Evolutionary conservation across 2,888 invertebrate species (phyloP).

Genomic region (Malthinus flaveolus): DNA sequence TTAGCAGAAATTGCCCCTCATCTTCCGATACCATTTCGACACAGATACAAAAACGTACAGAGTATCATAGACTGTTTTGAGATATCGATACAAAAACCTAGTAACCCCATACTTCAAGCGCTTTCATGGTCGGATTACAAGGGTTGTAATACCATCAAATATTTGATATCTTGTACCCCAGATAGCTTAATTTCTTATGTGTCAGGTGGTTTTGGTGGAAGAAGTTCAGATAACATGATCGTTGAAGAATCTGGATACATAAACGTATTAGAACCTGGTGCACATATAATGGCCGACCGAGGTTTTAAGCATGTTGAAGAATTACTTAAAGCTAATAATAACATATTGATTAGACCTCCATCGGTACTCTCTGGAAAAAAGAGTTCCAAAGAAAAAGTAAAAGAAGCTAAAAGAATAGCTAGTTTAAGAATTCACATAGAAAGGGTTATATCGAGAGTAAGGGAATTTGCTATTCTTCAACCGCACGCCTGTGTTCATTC

Average conservation of each 20-base stretch:
- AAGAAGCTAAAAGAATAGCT: neutral
- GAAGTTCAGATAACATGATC: slow-evolving; percentile 9
- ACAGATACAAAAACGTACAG: slow-evolving; percentile 32
- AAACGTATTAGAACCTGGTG: slow-evolving; percentile 8
- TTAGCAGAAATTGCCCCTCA: too few relatives aligned
- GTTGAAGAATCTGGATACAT: slow-evolving; percentile 23
- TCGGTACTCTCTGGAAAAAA: neutral
- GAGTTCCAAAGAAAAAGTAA: neutral
- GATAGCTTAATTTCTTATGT: slow-evolving; percentile 25
- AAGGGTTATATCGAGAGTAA: neutral
- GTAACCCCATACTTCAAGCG: slow-evolving; percentile 41
- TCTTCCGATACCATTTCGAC: slow-evolving; percentile 33
- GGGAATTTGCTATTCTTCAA: slow-evolving; percentile 9
- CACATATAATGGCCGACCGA: slow-evolving; percentile 15
- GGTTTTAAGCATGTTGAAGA: slow-evolving; percentile 27
- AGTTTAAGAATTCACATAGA: neutral
- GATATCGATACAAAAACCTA: too few relatives aligned
- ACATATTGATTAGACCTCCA: neutral
- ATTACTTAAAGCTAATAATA: too few relatives aligned
- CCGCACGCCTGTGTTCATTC: slow-evolving; percentile 5
- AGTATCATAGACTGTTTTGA: slow-evolving; percentile 49
- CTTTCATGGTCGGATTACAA: slow-evolving; percentile 46
- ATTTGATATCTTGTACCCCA: slow-evolving; percentile 35
- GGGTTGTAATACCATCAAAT: slow-evolving; percentile 37
- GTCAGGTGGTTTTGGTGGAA: slow-evolving; percentile 7